Percentiles rank a stretch among this genome's conserved stretches.
Conservation (phyloP, 2,797 vertebrate genomes). For the Otolemur crassicaudatus region DNA sequence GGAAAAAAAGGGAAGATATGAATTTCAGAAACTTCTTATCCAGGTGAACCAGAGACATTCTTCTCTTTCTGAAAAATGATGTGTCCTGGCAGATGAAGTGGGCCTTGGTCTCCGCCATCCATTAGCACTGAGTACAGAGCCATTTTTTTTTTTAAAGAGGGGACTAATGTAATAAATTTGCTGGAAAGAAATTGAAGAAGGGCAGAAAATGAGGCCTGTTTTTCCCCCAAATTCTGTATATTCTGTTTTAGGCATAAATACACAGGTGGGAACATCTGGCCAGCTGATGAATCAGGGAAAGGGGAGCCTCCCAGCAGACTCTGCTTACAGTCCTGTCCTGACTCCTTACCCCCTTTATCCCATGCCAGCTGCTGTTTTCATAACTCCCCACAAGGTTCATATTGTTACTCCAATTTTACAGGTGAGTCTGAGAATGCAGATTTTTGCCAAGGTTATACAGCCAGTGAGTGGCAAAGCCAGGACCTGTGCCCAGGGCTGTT, state of each 20-base stretch:
- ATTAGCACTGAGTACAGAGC: neutral
- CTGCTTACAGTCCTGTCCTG: accelerated
- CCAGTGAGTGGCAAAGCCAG: neutral
- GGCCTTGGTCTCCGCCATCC: neutral
- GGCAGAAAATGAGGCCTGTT: neutral
- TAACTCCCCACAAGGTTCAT: accelerated
- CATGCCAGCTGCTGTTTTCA: no score
- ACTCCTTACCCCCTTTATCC: no score
- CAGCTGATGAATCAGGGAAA: accelerated
- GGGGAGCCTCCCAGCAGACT: accelerated
- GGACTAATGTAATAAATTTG: neutral
- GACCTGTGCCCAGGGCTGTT: accelerated
- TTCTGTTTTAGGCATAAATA: neutral
- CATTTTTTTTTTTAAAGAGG: neutral
- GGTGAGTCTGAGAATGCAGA: no score
- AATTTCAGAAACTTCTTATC: conserved; percentile 34
- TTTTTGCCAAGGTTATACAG: neutral
- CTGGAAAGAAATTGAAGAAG: neutral
- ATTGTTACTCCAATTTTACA: neutral
- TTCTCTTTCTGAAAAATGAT: conserved; percentile 19
- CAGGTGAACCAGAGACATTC: neutral
- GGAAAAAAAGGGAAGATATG: neutral
- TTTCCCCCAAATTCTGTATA: no score
- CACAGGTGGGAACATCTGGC: no score
- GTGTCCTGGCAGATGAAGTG: neutral